A percentile compares a stretch with the other conserved stretches of the same genome.
phyloP scores from a whole-genome alignment of 2,797 vertebrate genomes.

The Tenualosa ilisha region DNA sequence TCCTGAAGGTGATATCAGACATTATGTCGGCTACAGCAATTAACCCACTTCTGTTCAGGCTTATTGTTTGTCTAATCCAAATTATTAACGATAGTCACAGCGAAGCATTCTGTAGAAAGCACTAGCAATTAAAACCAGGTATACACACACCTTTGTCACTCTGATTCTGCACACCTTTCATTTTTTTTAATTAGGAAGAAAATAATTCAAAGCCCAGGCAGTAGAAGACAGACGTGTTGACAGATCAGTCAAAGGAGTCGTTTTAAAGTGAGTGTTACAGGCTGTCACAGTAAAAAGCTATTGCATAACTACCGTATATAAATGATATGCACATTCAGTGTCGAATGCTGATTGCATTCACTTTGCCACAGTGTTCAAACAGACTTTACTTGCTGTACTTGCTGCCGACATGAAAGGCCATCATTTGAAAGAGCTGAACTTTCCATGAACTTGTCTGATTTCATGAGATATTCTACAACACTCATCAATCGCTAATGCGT shows the following conservation, averaged over 20 bases:
- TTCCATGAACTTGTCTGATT: slow-evolving; percentile 52
- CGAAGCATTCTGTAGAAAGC: neutral
- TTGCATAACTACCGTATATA: slow-evolving; percentile 1
- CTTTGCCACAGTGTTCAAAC: slow-evolving; percentile 49
- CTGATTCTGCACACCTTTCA: neutral
- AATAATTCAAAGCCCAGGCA: neutral
- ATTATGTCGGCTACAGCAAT: slow-evolving; percentile 20
- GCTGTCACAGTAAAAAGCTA: neutral
- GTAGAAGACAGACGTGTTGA: neutral
- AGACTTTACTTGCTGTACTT: slow-evolving; percentile 46
- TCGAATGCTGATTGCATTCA: slow-evolving; percentile 41
- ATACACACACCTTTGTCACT: neutral
- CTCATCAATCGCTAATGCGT: neutral
- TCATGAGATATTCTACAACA: neutral
- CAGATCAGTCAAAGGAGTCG: neutral
- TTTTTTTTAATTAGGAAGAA: neutral
- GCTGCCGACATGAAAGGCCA: slow-evolving; percentile 54
- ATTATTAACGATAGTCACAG: neutral
- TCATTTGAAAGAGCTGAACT: slow-evolving; percentile 57
- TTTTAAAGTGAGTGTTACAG: neutral
- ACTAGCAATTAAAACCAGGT: neutral
- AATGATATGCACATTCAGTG: slow-evolving; percentile 29
- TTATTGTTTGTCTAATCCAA: neutral
- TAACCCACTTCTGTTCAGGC: slow-evolving; percentile 3
- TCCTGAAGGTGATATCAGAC: slow-evolving; percentile 8